phyloP scores from a whole-genome alignment of 2,888 invertebrate species.

The Eupithecia tripunctaria region DNA sequence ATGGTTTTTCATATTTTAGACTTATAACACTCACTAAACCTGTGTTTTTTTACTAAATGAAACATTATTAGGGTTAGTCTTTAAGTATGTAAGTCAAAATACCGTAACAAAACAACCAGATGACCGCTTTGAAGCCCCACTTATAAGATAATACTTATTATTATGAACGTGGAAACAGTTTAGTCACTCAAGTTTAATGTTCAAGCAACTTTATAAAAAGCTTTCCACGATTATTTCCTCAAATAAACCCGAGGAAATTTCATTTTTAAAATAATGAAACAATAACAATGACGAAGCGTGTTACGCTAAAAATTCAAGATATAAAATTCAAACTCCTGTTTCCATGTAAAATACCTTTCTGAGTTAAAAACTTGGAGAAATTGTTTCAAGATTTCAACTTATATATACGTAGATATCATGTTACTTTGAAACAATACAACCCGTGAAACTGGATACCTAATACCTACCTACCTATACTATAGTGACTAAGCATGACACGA shows the following conservation, averaged over 20 bases:
- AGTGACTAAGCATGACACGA: not conserved
- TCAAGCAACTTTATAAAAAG: not conserved
- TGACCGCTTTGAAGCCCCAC: too few relatives aligned
- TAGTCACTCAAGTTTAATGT: not conserved
- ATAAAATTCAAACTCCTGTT: not conserved
- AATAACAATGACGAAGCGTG: not conserved
- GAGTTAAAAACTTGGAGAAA: not conserved
- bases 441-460: not conserved
- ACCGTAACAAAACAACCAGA: too few relatives aligned
- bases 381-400: not conserved
- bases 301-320: not conserved
- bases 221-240: not conserved
- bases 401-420: not conserved
- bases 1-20: too few relatives aligned
- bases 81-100: too few relatives aligned
- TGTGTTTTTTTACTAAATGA: too few relatives aligned
- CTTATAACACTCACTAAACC: too few relatives aligned
- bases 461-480: not conserved
- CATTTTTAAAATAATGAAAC: not conserved
- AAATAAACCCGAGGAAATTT: not conserved
- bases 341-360: not conserved
- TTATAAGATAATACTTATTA: too few relatives aligned
- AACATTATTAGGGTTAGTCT: too few relatives aligned
- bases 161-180: not conserved
- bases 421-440: not conserved